Evolutionary conservation across 2,797 vertebrate genomes (phyloP).

Genomic region (Gila robusta): DNA sequence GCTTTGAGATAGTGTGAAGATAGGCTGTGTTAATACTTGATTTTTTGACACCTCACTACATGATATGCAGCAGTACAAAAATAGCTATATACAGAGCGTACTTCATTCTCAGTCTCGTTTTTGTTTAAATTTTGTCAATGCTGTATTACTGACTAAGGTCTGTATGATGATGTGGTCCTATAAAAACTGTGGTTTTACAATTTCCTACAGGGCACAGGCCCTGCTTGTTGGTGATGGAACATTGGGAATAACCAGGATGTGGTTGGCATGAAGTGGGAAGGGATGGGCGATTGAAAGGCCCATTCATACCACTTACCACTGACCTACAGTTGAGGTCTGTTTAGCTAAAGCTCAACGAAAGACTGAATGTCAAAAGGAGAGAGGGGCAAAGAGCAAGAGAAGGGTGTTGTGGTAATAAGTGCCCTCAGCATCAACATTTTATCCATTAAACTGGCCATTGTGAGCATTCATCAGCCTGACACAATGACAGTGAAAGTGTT

Average conservation of each 20-base stretch:
- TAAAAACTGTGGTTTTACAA: constrained; percentile 54
- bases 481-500: constrained; percentile 4
- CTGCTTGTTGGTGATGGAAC: constrained; percentile 33
- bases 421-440: constrained; percentile 24
- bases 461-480: constrained; percentile 38
- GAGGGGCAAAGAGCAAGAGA: constrained; percentile 11
- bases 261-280: constrained; percentile 39
- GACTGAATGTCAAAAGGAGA: constrained; percentile 21
- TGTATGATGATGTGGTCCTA: constrained; percentile 16
- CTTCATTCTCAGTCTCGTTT: neutral
- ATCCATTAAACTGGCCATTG: constrained; percentile 40
- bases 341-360: constrained; percentile 29
- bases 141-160: neutral
- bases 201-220: constrained; percentile 44
- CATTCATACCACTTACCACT: constrained; percentile 50
- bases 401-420: constrained; percentile 1
- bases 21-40: too few relatives aligned
- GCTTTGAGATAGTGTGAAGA: neutral
- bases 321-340: constrained; percentile 36
- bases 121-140: neutral
- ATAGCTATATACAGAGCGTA: neutral
- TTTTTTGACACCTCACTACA: neutral
- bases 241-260: constrained; percentile 38
- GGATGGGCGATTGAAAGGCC: constrained; percentile 23
- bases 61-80: neutral